phyloP scores from a whole-genome alignment of 2,888 invertebrate genomes.

The Amphiduros pacificus region DNA sequence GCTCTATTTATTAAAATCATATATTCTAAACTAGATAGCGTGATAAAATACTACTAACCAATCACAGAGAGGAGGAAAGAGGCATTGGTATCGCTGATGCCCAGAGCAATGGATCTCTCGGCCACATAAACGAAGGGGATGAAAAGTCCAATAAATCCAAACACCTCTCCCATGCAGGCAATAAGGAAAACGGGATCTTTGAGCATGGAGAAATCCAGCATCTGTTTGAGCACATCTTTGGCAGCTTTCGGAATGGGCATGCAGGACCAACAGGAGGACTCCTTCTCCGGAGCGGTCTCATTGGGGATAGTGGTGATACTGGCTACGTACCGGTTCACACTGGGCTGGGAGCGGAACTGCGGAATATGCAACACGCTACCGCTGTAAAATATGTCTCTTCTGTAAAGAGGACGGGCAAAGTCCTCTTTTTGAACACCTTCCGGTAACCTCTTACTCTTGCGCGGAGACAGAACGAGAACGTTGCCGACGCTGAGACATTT shows the following conservation, averaged over 20 bases:
- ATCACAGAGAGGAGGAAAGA: conserved; percentile 60
- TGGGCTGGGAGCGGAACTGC: conserved; percentile 84
- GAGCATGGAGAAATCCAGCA: conserved; percentile 87
- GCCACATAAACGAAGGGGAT: conserved; percentile 54
- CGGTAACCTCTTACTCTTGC: conserved; percentile 14
- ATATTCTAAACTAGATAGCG: too few relatives aligned
- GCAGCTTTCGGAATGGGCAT: conserved; percentile 55
- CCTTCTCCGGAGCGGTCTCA: conserved; percentile 34
- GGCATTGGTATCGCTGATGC: conserved; percentile 60
- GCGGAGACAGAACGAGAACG: conserved; percentile 3
- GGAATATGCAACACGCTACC: conserved; percentile 89
- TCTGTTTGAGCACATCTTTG: conserved; percentile 69
- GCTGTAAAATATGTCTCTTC: conserved; percentile 97
- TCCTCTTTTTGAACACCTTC: conserved; percentile 39
- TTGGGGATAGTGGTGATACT: conserved; percentile 84
- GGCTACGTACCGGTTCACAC: conserved; percentile 85
- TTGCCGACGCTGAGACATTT: too few relatives aligned
- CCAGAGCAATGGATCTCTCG: conserved; percentile 36
- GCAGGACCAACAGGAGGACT: conserved; percentile 31
- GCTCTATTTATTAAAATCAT: too few relatives aligned
- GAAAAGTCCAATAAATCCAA: conserved; percentile 52
- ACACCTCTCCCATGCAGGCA: conserved; percentile 83
- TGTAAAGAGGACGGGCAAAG: conserved; percentile 76
- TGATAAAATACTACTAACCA: conserved; percentile 40
- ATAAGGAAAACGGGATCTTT: conserved; percentile 88